phyloP scores from a whole-genome alignment of 92 coral and sea anemone species.

The Epizoanthus scotinus region DNA sequence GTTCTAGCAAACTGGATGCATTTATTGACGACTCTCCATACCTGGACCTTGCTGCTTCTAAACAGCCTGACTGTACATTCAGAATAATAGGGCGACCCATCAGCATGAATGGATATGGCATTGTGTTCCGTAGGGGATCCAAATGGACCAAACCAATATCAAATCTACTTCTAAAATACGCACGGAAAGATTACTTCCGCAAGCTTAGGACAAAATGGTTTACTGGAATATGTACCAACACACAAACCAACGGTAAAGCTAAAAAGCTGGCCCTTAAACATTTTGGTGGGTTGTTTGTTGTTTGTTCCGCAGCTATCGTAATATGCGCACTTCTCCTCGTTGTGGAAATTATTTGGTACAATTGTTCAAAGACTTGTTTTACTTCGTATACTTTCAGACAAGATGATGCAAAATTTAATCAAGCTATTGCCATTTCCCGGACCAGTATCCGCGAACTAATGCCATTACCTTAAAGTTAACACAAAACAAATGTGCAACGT shows the following conservation, averaged over 20 bases:
- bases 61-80: slow-evolving; percentile 71
- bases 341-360: slow-evolving; percentile 42
- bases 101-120: slow-evolving; percentile 54
- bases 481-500: too few relatives aligned
- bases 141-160: slow-evolving; percentile 66
- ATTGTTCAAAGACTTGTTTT: slow-evolving; percentile 24
- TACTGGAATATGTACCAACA: slow-evolving; percentile 55
- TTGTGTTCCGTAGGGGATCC: slow-evolving; percentile 66
- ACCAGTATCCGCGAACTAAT: slow-evolving; percentile 12
- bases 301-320: slow-evolving; percentile 36
- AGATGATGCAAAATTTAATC: background rate
- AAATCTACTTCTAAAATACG: slow-evolving; percentile 62
- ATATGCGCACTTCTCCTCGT: slow-evolving; percentile 48
- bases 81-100: slow-evolving; percentile 70
- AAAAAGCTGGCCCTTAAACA: slow-evolving; percentile 49
- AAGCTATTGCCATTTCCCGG: slow-evolving; percentile 21
- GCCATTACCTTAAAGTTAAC: background rate
- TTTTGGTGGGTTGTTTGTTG: slow-evolving; percentile 63
- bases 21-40: slow-evolving; percentile 82
- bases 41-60: slow-evolving; percentile 71
- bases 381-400: slow-evolving; percentile 12
- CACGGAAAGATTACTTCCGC: slow-evolving; percentile 63
- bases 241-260: slow-evolving; percentile 41
- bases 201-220: slow-evolving; percentile 69
- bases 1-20: slow-evolving; percentile 63